Conservation (phyloP, 2,113 vertebrate genomes). For the Centrocercus urophasianus region DNA sequence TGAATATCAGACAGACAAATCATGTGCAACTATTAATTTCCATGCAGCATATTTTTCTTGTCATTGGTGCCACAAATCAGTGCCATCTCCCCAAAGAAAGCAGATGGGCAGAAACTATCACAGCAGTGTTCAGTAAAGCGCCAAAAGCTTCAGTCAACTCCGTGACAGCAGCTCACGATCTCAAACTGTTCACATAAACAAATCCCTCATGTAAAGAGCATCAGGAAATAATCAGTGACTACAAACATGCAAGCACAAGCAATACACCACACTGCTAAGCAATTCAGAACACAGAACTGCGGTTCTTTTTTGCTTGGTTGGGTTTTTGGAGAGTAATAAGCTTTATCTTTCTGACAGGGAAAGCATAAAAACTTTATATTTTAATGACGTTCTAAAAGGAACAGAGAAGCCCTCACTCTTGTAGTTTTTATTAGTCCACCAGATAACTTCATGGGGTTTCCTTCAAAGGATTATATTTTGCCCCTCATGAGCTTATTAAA, state of each 20-base stretch:
- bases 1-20: conserved; percentile 51
- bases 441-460: not conserved
- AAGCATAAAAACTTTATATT: not conserved
- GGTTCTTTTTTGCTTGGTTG: no score
- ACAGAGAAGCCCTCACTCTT: not conserved
- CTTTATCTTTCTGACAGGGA: not conserved
- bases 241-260: conserved; percentile 67
- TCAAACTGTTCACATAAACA: conserved; percentile 67
- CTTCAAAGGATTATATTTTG: not conserved
- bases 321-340: not conserved
- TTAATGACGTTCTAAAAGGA: not conserved
- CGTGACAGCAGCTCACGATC: conserved; percentile 41
- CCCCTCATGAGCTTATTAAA: not conserved
- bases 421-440: not conserved
- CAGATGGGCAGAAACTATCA: conserved; percentile 35
- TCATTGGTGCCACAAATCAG: conserved; percentile 44
- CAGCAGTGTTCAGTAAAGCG: conserved; percentile 66
- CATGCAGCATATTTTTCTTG: conserved; percentile 63
- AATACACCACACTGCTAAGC: conserved; percentile 34
- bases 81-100: conserved; percentile 64
- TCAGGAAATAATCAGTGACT: conserved; percentile 64
- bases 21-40: not conserved
- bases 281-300: not conserved
- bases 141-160: conserved; percentile 56
- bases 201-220: conserved; percentile 17